Percentiles rank a stretch among this genome's conserved stretches.
Conservation (phyloP, 2,888 invertebrate genomes). For the Empis livida region DNA sequence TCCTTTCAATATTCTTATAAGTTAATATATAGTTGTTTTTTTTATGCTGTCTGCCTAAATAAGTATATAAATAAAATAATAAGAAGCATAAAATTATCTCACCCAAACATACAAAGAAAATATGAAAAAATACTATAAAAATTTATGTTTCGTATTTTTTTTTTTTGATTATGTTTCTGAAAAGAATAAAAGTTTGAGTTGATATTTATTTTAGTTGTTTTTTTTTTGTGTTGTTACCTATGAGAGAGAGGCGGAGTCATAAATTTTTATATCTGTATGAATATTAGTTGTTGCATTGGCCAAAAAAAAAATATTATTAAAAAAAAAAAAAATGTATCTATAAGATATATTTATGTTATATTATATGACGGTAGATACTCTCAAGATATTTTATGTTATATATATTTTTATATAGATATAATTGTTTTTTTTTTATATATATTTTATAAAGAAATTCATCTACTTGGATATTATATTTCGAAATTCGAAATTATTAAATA, state of each 20-base stretch:
- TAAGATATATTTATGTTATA: not conserved
- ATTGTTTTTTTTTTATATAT: too few relatives aligned
- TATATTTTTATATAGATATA: too few relatives aligned
- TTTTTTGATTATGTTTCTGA: conserved; percentile 3
- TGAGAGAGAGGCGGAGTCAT: conserved; percentile 11
- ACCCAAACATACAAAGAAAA: not conserved
- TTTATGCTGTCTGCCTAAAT: too few relatives aligned
- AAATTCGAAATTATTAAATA: too few relatives aligned
- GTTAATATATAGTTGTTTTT: too few relatives aligned
- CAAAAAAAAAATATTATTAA: not conserved
- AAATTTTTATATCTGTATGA: conserved; percentile 11
- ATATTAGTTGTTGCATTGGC: conserved; percentile 4
- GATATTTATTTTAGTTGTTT: not conserved
- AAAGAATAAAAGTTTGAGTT: not conserved
- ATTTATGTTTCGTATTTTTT: conserved; percentile 5
- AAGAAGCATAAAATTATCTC: too few relatives aligned
- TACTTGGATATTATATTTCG: too few relatives aligned
- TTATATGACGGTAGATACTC: conserved; percentile 3
- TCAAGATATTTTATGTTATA: not conserved
- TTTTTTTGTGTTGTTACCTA: not conserved
- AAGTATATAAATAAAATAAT: too few relatives aligned
- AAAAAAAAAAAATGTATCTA: not conserved
- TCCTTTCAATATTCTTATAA: too few relatives aligned
- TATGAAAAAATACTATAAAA: conserved; percentile 6
- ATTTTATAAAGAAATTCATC: too few relatives aligned